Evolutionary conservation across 2,113 vertebrate genomes (phyloP).

Genomic region (Gallinago jamesoni): DNA sequence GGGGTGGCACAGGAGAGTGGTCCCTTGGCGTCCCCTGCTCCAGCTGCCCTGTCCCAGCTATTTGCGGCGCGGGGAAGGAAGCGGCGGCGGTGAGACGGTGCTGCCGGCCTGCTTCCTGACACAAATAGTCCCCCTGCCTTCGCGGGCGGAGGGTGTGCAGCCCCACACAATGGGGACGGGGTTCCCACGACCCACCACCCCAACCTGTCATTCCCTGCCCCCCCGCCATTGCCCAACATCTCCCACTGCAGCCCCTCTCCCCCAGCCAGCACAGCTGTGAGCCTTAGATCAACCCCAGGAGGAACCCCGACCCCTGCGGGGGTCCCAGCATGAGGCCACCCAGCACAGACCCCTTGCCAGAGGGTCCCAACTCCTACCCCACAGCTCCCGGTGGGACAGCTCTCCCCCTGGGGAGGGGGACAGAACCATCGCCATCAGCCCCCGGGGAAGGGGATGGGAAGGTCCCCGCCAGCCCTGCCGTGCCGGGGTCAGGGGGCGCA

Average conservation of each 20-base stretch:
- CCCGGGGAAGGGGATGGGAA: background rate
- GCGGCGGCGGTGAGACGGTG: background rate
- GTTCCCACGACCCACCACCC: background rate
- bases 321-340: background rate
- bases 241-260: background rate
- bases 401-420: background rate
- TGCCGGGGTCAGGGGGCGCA: conserved; percentile 3
- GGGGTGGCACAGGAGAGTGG: background rate
- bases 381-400: background rate
- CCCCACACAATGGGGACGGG: background rate
- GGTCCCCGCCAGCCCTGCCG: background rate
- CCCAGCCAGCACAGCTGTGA: accelerated
- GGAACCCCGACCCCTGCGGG: accelerated
- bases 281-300: accelerated
- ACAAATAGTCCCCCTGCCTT: background rate
- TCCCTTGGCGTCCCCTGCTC: background rate
- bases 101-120: background rate
- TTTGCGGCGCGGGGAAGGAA: background rate
- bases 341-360: background rate
- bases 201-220: background rate
- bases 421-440: background rate
- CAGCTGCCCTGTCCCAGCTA: accelerated
- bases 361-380: background rate
- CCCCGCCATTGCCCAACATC: background rate
- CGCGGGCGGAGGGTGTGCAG: accelerated